Conservation (phyloP, 2,113 vertebrate genomes). For the Rhea pennata region DNA sequence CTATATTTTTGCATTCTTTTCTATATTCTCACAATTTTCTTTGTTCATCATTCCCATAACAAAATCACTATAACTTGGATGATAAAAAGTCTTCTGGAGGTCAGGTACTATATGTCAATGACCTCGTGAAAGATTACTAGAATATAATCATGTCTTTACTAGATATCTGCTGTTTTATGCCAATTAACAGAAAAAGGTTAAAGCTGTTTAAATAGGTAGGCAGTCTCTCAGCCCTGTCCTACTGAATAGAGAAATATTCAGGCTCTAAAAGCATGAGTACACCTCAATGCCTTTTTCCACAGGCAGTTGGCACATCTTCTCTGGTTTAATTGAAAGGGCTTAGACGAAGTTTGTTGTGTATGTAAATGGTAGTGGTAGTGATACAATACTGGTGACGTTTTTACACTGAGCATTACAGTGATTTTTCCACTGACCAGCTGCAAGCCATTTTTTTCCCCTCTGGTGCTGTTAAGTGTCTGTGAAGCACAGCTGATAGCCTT, state of each 20-base stretch:
- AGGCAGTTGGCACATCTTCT: neutral
- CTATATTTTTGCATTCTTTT: neutral
- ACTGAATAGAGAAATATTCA: neutral
- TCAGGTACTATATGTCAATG: neutral
- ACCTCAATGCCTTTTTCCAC: neutral
- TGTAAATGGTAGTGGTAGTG: neutral
- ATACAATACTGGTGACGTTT: neutral
- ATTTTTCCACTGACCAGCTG: conserved; percentile 51
- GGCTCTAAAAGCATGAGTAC: neutral
- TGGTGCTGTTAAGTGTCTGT: neutral
- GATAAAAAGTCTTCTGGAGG: neutral
- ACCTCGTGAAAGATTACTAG: neutral
- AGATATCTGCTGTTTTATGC: neutral
- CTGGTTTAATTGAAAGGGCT: conserved; percentile 29
- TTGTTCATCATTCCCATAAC: neutral
- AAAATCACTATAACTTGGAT: neutral
- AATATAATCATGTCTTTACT: neutral
- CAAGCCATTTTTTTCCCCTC: neutral
- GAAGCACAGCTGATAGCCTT: conserved; percentile 26
- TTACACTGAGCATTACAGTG: neutral
- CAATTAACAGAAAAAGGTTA: neutral
- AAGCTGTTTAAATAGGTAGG: neutral
- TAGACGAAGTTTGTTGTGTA: neutral
- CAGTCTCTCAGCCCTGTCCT: neutral
- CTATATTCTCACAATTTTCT: neutral